Evolutionary conservation across 1,140 invertebrate species (phyloP), one percentile per base, ranked within the genome.

Genomic region (Meloidogyne chitwoodi): DNA sequence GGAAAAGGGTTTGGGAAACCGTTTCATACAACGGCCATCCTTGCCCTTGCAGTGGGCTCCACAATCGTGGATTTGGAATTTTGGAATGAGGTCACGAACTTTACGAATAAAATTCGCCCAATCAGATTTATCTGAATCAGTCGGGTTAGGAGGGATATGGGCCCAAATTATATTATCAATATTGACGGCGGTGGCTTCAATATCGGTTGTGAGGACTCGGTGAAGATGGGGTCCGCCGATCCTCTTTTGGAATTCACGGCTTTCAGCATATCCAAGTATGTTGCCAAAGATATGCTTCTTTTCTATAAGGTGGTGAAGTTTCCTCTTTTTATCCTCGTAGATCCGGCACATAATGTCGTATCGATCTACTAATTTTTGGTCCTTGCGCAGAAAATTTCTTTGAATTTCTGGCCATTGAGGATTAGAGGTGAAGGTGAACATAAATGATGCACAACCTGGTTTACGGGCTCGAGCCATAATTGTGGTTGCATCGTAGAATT

Each of bases 21-120:
- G 24, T 29, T 71, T 71, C 44, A 56, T 71, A 24, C 69, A 71
- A 14, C 69, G 69, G 19, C 69, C 69, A 61, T 62, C 27, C n/a
- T 11, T 63, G 4, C 41, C 69, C 5, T 41, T 61, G 27, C 34
- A 71, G 38, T 24, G 26, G 26, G n/a, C n/a, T n/a, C n/a, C n/a
- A n/a, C n/a, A n/a, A n/a, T n/a, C n/a, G n/a, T n/a, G n/a, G n/a
- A n/a, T n/a, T n/a, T n/a, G n/a, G n/a, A n/a, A n/a, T n/a, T n/a
- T n/a, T n/a, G n/a, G n/a, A n/a, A n/a, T n/a, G n/a, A n/a, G n/a
- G n/a, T n/a, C n/a, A n/a, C n/a, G n/a, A n/a, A n/a, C n/a, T n/a
- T n/a, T n/a, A n/a, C n/a, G n/a, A n/a, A n/a, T n/a, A n/a, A n/a
- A n/a, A n/a, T n/a, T n/a, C n/a, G n/a, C n/a, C n/a, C n/a, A n/a